Conservation (phyloP, 2,888 invertebrate species). For the Aspidiotus rigidus region DNA sequence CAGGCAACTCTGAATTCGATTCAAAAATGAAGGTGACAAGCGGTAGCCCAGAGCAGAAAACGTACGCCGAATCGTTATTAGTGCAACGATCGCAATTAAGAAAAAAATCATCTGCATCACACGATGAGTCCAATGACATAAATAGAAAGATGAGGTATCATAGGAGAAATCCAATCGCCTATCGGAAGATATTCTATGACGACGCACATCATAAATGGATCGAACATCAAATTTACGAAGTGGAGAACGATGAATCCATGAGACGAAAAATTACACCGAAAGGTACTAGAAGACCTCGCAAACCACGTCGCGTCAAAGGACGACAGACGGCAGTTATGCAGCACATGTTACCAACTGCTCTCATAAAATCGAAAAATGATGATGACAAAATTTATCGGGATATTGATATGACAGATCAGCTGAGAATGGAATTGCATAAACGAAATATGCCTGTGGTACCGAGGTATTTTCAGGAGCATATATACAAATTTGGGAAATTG, state of each 20-base stretch:
- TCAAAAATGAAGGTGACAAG: no score
- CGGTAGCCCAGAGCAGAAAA: no score
- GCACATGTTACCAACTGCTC: conserved; percentile 18
- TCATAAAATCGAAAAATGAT: conserved; percentile 11
- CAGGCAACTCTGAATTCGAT: no score
- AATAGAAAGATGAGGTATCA: no score
- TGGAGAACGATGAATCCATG: background rate
- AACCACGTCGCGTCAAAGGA: conserved; percentile 20
- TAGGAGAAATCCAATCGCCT: background rate
- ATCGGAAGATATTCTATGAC: conserved; percentile 18
- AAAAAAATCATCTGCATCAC: no score
- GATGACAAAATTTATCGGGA: conserved; percentile 1
- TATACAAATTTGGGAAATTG: conserved; percentile 26
- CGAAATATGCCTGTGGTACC: conserved; percentile 26
- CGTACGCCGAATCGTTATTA: no score
- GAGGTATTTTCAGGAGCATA: conserved; percentile 20
- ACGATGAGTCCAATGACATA: no score
- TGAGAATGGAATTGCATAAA: conserved; percentile 25
- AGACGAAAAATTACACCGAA: background rate
- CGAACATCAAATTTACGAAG: conserved; percentile 17
- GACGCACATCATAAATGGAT: conserved; percentile 18
- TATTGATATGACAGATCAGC: conserved; percentile 20
- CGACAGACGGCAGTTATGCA: conserved; percentile 10
- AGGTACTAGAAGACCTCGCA: background rate
- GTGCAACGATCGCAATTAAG: no score